Evolutionary conservation across 2,888 invertebrate genomes (phyloP).

Genomic region (Clitarchus hookeri): DNA sequence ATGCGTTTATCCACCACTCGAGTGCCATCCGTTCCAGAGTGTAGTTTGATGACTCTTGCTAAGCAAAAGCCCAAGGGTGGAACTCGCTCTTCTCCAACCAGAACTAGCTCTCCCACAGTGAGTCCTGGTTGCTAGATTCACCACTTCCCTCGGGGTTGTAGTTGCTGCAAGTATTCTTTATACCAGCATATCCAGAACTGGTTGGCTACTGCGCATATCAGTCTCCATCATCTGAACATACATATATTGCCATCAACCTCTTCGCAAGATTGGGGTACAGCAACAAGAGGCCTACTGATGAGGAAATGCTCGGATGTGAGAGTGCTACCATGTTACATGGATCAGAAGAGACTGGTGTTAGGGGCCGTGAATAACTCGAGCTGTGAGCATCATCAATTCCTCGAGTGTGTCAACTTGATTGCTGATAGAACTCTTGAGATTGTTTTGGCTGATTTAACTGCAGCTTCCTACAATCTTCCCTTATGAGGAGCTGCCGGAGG

Average conservation of each 20-base stretch:
- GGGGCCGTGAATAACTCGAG: background rate
- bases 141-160: background rate
- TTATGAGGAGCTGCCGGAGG: background rate
- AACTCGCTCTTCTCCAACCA: background rate
- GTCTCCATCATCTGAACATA: background rate
- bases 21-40: background rate
- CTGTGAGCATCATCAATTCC: background rate
- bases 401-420: background rate
- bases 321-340: background rate
- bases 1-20: background rate
- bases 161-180: background rate
- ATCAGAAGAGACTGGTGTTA: background rate
- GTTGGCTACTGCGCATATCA: background rate
- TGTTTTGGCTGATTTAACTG: background rate
- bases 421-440: background rate
- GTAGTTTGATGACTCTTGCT: background rate
- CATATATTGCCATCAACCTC: background rate
- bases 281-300: background rate
- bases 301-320: background rate
- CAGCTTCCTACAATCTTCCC: background rate
- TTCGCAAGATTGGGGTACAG: background rate
- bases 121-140: background rate
- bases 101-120: too few species aligned
- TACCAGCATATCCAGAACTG: background rate
- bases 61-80: background rate